phyloP scores from a whole-genome alignment of 2,113 vertebrate species.

The Lophotis ruficrista region DNA sequence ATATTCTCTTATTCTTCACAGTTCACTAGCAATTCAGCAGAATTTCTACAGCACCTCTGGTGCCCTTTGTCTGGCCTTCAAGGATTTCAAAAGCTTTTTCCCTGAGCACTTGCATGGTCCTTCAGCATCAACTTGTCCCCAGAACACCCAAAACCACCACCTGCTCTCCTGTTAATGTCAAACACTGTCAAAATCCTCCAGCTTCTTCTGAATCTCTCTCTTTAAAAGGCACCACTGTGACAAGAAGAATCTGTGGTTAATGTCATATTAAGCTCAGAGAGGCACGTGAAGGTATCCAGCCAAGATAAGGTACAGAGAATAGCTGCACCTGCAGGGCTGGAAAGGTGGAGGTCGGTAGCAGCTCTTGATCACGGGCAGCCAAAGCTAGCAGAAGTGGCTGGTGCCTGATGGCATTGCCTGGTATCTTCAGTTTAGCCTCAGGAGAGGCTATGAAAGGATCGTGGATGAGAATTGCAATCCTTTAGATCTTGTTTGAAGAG shows the following conservation, averaged over 20 bases:
- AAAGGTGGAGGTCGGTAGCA: not conserved
- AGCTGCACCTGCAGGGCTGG: not conserved
- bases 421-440: not conserved
- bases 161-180: not conserved
- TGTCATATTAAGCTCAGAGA: not conserved
- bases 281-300: not conserved
- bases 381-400: not conserved
- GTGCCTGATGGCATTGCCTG: fast-evolving
- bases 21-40: not conserved
- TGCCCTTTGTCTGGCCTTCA: not conserved
- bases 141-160: not conserved
- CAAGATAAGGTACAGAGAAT: not conserved
- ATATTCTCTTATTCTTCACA: not conserved
- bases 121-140: not conserved
- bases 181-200: not conserved
- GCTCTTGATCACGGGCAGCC: not conserved
- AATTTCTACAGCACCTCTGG: not conserved
- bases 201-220: not conserved
- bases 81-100: not conserved
- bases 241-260: not conserved
- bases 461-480: not conserved
- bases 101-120: not conserved
- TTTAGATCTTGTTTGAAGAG: not conserved
- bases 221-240: not conserved
- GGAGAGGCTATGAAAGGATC: not conserved